Evolutionary conservation across 2,888 invertebrate genomes (phyloP), one percentile per base, ranked within the genome.

Genomic region (Idaea biselata): DNA sequence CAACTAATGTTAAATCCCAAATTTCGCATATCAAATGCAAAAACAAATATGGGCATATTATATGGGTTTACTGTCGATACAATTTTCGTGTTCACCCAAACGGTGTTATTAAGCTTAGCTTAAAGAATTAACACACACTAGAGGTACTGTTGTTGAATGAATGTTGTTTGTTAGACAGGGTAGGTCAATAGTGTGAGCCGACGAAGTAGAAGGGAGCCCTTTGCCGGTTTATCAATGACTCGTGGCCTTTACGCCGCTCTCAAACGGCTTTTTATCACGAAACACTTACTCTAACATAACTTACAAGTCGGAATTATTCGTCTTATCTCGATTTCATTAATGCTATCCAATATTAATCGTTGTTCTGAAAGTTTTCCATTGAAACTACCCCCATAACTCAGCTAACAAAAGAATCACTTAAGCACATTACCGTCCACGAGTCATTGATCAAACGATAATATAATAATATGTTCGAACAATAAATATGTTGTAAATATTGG

Each of bases 121-220:
- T 25, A 25, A 25, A 25, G 25, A 25, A 25, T 25, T 25, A 25
- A 25, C 25, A 25, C 25, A 25, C 25, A 25, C 5, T 25, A 25
- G 25, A 25, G 25, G 25, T 25, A 5, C 67, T 74, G 74, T 81
- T 81, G 78, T 80, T 80, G 74, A 73, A 74, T 79, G 77, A 78
- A 79, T 75, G 81, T 81, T 82, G 76, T 79, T 69, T 81, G 78
- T 78, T 84, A 83, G 81, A 88, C 88, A 89, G 89, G 89, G 87
- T 88, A 88, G 86, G 84, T 83, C 73, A 83, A 81, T 80, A 83
- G 82, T 81, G 81, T 81, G 83, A 87, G 76, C 85, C 86, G 87
- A 86, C 84, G 86, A 87, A 85, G 73, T 72, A 74, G 58, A 65
- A 67, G 57, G 18, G 11, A 53, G 44, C 44, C 44, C 44, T 44